Percentiles rank a stretch among this genome's conserved stretches.
These are phyloP conservation scores for Lepidurus apus DNA, from an alignment of 1,140 invertebrate species.

Conservation along the genomic window DNA sequence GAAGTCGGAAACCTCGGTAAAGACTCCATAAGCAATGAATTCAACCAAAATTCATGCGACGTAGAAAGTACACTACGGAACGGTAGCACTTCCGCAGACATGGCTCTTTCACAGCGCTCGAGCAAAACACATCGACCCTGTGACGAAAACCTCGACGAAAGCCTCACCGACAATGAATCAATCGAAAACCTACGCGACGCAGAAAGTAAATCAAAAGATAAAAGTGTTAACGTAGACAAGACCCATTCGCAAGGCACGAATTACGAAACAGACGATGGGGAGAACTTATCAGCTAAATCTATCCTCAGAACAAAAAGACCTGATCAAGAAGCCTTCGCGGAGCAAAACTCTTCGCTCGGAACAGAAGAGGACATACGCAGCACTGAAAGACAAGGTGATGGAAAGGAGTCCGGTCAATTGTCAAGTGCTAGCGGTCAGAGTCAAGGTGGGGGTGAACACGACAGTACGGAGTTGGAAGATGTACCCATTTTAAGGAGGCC, in stretches of 20 bases:
- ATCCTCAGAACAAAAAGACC: neutral
- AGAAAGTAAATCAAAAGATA: neutral
- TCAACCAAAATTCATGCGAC: too few species aligned
- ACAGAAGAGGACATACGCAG: neutral
- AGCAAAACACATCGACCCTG: too few species aligned
- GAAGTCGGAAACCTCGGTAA: too few species aligned
- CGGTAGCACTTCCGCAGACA: too few species aligned
- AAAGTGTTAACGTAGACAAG: neutral
- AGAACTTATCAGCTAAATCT: neutral
- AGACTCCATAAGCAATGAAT: too few species aligned
- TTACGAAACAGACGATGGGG: neutral
- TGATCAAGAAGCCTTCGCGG: neutral
- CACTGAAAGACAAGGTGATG: neutral
- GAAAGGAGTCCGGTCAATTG: neutral
- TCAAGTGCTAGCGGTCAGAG: neutral
- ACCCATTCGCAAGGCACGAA: neutral
- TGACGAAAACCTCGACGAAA: too few species aligned
- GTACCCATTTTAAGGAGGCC: neutral
- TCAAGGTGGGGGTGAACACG: neutral
- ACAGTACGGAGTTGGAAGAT: neutral
- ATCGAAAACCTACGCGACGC: neutral
- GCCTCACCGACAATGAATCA: neutral
- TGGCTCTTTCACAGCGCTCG: too few species aligned
- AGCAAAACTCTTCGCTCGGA: neutral
- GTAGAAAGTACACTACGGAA: too few species aligned